These are phyloP conservation scores for Aegithalos caudatus DNA, from an alignment of 2,113 vertebrate genomes.

Conservation along the genomic window DNA sequence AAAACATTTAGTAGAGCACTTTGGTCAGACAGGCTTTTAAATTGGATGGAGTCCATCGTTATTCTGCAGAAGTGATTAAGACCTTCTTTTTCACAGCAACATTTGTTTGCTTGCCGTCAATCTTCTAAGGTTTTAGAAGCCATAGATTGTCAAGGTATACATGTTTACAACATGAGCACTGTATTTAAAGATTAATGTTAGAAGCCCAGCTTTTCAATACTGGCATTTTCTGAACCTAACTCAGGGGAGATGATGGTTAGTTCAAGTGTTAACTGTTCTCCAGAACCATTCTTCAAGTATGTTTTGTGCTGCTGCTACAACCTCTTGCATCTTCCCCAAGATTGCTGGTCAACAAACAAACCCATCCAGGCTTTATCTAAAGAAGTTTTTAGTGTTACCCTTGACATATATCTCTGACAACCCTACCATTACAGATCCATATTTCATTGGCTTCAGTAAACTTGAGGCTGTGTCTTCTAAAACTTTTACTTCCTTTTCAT, in stretches of 20 bases:
- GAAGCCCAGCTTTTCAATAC: background rate
- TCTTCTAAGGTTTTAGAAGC: background rate
- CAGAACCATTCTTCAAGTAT: background rate
- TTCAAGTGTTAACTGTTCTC: background rate
- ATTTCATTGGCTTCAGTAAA: background rate
- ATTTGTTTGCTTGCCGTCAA: background rate
- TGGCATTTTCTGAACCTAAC: background rate
- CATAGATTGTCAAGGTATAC: background rate
- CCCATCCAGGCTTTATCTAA: background rate
- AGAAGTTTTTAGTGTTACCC: background rate
- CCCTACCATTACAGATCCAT: background rate
- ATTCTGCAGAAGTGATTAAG: background rate
- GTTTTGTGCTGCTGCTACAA: background rate
- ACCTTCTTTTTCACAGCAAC: background rate
- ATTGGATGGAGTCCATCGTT: background rate
- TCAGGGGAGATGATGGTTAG: background rate
- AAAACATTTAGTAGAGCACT: background rate
- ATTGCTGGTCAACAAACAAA: background rate
- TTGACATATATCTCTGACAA: background rate
- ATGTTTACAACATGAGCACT: background rate
- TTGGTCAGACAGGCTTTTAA: background rate
- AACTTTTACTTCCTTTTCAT: background rate
- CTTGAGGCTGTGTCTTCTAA: background rate
- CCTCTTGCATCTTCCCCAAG: background rate
- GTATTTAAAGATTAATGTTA: background rate